Evolutionary conservation across 1,140 invertebrate species (phyloP), one percentile per base, ranked within the genome.

Genomic region (Portunus trituberculatus): DNA sequence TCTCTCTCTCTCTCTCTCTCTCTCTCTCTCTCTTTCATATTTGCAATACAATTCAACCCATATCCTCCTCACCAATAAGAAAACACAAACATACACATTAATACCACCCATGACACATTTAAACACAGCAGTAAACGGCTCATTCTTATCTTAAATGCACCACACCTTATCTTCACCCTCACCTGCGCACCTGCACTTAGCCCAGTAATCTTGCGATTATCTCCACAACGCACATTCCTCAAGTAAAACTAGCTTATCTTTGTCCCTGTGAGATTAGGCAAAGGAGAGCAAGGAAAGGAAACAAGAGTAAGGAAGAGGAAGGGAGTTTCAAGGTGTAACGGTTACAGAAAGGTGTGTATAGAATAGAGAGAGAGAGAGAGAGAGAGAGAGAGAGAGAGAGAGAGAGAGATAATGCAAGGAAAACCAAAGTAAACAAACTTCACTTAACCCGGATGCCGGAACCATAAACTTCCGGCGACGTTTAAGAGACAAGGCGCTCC

Each of bases 1-100:
- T 76, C 67, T 76, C 67, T 76, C 67, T 76, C 67, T 76, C 67
- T 76, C 67, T 76, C 67, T 76, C 67, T 76, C 67, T 76, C 67
- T 76, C 67, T 76, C 67, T 76, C 67, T 76, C 67, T 76, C 67
- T 76, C 67, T 76, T 25, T n/a, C 67, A 76, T n/a, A 76, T n/a
- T n/a, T n/a, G n/a, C 25, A 76, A 20, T 76, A 8, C 20, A 7
- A 12, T 76, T n/a, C 20, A 76, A 8, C 67, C 20, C 25, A 7
- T 8, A 59, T n/a, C 67, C 67, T 76, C 52, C 0, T 0, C 52
- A 76, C 20, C 67, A 8, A 0, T n/a, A 76, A 8, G 8, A 1
- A n/a, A 25, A n/a, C 67, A 76, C 20, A 76, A 7, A 59, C 52
- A 59, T 10, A 59, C 52, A 59, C 52, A 12, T 59, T 59, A 16